A percentile compares a stretch with the other conserved stretches of the same genome.
phyloP scores from a whole-genome alignment of 30 jellyfish, hydroid and myxozoan genomes.

The Aurelia aurita region DNA sequence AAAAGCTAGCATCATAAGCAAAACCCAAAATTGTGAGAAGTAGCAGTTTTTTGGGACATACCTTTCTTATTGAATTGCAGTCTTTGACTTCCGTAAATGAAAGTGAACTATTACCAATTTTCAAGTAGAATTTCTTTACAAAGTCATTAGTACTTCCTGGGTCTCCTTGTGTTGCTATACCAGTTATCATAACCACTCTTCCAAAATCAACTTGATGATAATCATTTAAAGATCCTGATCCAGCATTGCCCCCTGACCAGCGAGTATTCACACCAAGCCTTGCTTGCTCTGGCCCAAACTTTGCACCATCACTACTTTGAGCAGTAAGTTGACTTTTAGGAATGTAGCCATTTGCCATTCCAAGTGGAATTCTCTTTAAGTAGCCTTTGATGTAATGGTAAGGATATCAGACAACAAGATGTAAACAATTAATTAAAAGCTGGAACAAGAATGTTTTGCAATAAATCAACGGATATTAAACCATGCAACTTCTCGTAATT shows the following conservation, averaged over 20 bases:
- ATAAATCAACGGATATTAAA: too few species aligned
- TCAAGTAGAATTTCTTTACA: constrained; percentile 21
- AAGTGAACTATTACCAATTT: not conserved
- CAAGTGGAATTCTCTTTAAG: constrained; percentile 39
- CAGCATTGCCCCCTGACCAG: too few species aligned
- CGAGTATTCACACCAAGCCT: not conserved
- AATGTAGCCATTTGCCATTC: constrained; percentile 33
- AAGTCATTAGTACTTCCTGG: not conserved
- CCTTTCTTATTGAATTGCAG: too few species aligned
- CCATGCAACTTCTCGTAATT: too few species aligned
- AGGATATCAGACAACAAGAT: too few species aligned
- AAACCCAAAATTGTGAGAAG: too few species aligned
- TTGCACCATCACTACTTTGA: not conserved
- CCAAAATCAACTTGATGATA: constrained; percentile 40
- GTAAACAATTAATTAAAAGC: not conserved
- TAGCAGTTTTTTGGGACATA: too few species aligned
- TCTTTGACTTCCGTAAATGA: too few species aligned
- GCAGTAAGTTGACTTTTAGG: constrained; percentile 15
- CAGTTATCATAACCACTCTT: constrained; percentile 7
- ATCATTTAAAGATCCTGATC: not conserved
- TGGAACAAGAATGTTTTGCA: not conserved
- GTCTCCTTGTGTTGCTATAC: constrained; percentile 49
- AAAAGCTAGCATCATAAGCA: too few species aligned
- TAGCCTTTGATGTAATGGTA: too few species aligned
- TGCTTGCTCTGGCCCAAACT: constrained; percentile 13